Base-by-base conservation (phyloP, 2,113 vertebrate genomes). In the Gracilinanus agilis region DNA sequence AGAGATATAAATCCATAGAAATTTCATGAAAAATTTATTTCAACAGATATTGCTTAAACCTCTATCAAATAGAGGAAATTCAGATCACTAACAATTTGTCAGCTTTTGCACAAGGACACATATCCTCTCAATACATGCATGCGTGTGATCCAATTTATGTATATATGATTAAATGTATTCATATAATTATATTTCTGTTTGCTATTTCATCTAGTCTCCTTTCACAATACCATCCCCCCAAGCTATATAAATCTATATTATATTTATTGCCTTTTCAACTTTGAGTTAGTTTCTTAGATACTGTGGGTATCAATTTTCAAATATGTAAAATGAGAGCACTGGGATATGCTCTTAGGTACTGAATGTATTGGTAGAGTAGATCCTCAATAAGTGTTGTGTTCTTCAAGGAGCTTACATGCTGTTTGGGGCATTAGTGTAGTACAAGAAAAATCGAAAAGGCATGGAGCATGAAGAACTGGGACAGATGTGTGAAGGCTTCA, bases 101-200 rank as follows among this genome's bases (percentile, higher is more conserved):
- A 67, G 44, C 56, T 44, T 40, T 11, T 25, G 21, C 0, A 44
- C 2, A 54, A 0, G 27, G 10, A 6, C 54, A 25, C 3, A 24
- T 29, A 24, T 13, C 44, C 23, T 13, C 61, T 55, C 21, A 24
- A 16, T n/a, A 19, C 49, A 49, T 0, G 55, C 44, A 55, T 88
- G 92, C 24, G 25, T 67, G 40, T 55, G n/a, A 56, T 56, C 34
- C 5, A 88, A 91, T 40, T 49, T 54, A 56, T 88, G 1, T 40
- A 40, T 67, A 67, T 21, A 83, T 83, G 19, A 7, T 0, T 16
- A 93, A 96, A 95, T 83, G 44, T 40, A 49, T 5, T 75, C 13
- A 55, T 25, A 44, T 24, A 55, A 24, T 92, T 92, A 61, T 55
- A 96, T 93, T 96, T 53, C n/a, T 91, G 90, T 94, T 94, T 94